Conservation (phyloP, 92 coral and sea anemone species). For the Ricordea florida region DNA sequence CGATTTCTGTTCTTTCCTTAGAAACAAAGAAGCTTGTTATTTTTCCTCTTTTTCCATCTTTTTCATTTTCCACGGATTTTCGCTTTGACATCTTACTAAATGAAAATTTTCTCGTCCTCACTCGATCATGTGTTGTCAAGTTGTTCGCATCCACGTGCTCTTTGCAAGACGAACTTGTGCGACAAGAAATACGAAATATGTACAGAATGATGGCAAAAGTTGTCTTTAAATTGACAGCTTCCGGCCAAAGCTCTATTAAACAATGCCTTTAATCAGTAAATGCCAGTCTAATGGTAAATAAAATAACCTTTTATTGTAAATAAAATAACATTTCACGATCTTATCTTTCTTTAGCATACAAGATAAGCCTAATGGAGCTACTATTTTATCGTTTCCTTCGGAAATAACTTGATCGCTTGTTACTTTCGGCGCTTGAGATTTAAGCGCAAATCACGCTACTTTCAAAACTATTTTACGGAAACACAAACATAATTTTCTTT, state of each 20-base stretch:
- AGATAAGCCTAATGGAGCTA: too few relatives aligned
- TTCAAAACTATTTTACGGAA: slow-evolving; percentile 12
- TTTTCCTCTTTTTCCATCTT: slow-evolving; percentile 3
- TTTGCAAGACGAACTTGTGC: not conserved
- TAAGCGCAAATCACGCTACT: too few relatives aligned
- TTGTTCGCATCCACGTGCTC: not conserved
- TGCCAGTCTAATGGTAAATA: too few relatives aligned
- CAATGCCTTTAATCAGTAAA: too few relatives aligned
- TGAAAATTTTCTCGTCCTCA: not conserved
- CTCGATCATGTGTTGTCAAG: not conserved
- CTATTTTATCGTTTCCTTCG: too few relatives aligned
- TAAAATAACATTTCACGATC: too few relatives aligned
- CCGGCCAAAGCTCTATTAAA: slow-evolving; percentile 4
- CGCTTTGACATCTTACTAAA: slow-evolving; percentile 1
- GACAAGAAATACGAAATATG: not conserved
- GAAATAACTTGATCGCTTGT: too few relatives aligned
- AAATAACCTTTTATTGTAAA: too few relatives aligned
- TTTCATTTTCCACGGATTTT: slow-evolving; percentile 5
- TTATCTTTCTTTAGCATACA: too few relatives aligned
- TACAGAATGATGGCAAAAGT: slow-evolving; percentile 21
- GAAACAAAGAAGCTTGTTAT: slow-evolving; percentile 1
- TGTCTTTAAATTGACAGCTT: slow-evolving; percentile 17
- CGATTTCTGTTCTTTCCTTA: not conserved
- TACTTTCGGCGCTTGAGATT: slow-evolving; percentile 6
- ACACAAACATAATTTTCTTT: not conserved